Conservation (phyloP, 53 echinoderm and acorn worm genomes). For the Mesocentrotus franciscanus region DNA sequence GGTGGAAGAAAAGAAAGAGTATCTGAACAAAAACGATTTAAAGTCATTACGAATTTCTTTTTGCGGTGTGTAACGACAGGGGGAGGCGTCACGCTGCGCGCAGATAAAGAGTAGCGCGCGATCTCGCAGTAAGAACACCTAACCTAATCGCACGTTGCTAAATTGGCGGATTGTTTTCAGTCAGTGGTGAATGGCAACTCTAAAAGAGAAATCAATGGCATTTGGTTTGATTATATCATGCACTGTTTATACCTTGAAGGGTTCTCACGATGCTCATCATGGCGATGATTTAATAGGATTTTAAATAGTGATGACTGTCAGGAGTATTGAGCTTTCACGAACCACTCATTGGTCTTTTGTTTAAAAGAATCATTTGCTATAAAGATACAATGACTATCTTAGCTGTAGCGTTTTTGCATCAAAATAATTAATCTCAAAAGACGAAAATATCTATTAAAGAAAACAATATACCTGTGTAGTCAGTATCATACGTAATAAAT, state of each 20-base stretch:
- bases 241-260: constrained; percentile 46
- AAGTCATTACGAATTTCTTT: constrained; percentile 38
- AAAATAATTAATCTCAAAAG: no score
- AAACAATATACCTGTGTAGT: no score
- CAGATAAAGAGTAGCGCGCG: constrained; percentile 1
- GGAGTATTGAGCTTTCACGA: background rate
- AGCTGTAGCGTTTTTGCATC: no score
- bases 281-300: constrained; percentile 29
- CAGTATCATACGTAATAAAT: no score
- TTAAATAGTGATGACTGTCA: background rate
- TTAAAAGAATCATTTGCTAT: background rate
- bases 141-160: constrained; percentile 22
- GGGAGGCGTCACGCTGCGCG: constrained; percentile 24
- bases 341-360: background rate
- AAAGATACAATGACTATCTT: no score
- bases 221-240: constrained; percentile 26
- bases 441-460: no score
- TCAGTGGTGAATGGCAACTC: background rate
- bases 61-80: background rate
- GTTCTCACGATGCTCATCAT: constrained; percentile 54
- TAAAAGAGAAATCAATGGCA: background rate
- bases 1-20: background rate
- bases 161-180: constrained; percentile 54
- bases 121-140: constrained; percentile 33
- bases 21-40: constrained; percentile 31